phyloP scores from a whole-genome alignment of 2,113 vertebrate species.

The Dromiciops gliroides region DNA sequence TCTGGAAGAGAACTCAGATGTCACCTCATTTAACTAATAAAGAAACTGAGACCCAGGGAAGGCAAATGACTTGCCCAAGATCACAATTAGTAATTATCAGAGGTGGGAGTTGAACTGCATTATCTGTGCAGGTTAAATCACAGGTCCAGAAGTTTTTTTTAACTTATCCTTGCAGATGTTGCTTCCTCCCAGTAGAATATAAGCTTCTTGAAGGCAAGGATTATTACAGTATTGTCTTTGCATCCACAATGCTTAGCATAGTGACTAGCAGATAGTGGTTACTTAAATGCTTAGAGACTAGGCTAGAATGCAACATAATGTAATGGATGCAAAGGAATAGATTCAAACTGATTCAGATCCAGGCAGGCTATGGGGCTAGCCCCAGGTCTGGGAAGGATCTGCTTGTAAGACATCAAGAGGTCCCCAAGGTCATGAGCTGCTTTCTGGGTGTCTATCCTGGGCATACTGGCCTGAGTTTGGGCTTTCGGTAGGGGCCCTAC shows the following conservation, averaged over 20 bases:
- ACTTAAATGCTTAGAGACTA: neutral
- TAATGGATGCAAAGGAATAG: neutral
- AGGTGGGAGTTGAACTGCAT: neutral
- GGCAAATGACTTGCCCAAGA: neutral
- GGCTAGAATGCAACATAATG: neutral
- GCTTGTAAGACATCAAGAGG: neutral
- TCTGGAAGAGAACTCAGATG: neutral
- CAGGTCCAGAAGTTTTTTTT: neutral
- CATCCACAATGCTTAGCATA: neutral
- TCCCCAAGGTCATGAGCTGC: neutral
- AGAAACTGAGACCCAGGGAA: neutral
- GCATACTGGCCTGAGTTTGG: neutral
- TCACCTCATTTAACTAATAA: neutral
- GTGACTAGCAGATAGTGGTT: neutral
- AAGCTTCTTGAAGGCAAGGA: neutral
- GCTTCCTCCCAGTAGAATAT: neutral
- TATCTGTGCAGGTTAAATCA: neutral
- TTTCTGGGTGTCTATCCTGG: neutral
- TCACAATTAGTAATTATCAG: neutral
- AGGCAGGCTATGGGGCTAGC: neutral
- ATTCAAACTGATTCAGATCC: neutral
- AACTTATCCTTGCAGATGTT: neutral
- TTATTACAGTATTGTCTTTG: neutral
- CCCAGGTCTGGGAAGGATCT: neutral
- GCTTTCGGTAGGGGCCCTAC: neutral